A percentile compares a stretch with the other conserved stretches of the same genome.
Conservation (phyloP, 1,140 invertebrate species). For the Aradophagus sp. region DNA sequence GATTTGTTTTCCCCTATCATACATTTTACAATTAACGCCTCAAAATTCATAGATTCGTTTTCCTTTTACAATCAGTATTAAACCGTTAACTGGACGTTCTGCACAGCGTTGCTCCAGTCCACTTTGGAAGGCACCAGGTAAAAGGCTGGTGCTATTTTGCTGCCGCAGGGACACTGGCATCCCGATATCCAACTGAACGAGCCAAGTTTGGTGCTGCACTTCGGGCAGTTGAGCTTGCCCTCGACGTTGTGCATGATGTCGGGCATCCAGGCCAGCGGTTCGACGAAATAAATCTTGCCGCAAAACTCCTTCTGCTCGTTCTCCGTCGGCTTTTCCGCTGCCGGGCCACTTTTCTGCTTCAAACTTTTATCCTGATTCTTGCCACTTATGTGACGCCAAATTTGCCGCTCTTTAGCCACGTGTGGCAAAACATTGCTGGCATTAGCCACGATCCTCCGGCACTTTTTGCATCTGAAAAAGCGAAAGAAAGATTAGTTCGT, state of each 20-base stretch:
- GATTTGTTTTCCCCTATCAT: no score
- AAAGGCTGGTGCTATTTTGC: constrained; percentile 88
- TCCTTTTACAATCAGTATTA: constrained; percentile 70
- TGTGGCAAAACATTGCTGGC: constrained; percentile 86
- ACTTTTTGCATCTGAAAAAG: constrained; percentile 79
- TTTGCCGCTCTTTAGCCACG: constrained; percentile 74
- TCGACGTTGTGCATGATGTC: constrained; percentile 80
- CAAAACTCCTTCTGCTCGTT: constrained; percentile 76
- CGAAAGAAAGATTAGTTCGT: constrained; percentile 3
- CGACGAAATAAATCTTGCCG: constrained; percentile 84
- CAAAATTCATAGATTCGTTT: no score
- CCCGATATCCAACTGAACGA: constrained; percentile 88
- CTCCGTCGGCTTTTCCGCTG: constrained; percentile 61
- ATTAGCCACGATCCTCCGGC: constrained; percentile 84
- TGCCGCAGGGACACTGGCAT: constrained; percentile 88
- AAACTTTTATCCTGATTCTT: constrained; percentile 57
- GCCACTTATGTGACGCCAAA: constrained; percentile 72
- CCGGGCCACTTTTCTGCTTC: constrained; percentile 58
- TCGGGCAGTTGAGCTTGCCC: constrained; percentile 89
- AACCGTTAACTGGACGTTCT: constrained; percentile 89
- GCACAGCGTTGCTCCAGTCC: constrained; percentile 88
- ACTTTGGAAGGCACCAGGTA: constrained; percentile 90
- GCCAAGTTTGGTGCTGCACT: constrained; percentile 85
- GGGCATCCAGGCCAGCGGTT: constrained; percentile 88
- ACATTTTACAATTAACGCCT: no score